These are phyloP conservation scores for Phainopepla nitens DNA, from an alignment of 2,113 vertebrate species.

Conservation along the genomic window DNA sequence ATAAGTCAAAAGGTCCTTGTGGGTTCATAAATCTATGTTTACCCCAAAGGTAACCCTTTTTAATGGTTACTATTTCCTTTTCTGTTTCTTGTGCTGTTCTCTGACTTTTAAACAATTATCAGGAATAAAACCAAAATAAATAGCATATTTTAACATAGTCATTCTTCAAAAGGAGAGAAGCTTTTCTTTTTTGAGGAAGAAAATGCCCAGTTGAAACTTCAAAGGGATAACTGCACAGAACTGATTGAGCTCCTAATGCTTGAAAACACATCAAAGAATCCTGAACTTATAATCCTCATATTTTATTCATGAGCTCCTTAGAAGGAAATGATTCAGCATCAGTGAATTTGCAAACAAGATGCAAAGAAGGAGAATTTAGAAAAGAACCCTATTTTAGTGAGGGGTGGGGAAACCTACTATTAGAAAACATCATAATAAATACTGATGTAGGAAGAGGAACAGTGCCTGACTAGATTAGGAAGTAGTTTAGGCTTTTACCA, in stretches of 20 bases:
- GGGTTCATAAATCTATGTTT: neutral
- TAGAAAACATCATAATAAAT: neutral
- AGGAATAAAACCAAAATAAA: neutral
- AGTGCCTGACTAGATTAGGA: neutral
- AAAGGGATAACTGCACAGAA: slow-evolving; percentile 5
- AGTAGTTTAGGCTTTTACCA: neutral
- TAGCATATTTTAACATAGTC: neutral
- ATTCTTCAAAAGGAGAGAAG: neutral
- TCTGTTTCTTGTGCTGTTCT: neutral
- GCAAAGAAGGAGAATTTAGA: neutral
- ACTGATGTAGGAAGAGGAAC: neutral
- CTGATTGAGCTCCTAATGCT: slow-evolving; percentile 23
- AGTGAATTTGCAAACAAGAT: slow-evolving; percentile 35
- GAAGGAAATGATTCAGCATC: neutral
- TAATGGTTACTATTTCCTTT: neutral
- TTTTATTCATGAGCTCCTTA: slow-evolving; percentile 49
- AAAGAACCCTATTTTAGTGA: neutral
- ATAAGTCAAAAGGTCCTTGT: neutral
- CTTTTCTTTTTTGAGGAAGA: neutral
- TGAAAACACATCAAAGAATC: slow-evolving; percentile 50
- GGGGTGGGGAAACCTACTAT: neutral
- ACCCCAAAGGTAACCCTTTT: neutral
- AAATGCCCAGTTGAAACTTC: slow-evolving; percentile 38
- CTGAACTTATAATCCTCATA: neutral
- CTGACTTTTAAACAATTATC: neutral